Evolutionary conservation across 2,113 vertebrate genomes (phyloP).

Genomic region (Arvicanthis niloticus): DNA sequence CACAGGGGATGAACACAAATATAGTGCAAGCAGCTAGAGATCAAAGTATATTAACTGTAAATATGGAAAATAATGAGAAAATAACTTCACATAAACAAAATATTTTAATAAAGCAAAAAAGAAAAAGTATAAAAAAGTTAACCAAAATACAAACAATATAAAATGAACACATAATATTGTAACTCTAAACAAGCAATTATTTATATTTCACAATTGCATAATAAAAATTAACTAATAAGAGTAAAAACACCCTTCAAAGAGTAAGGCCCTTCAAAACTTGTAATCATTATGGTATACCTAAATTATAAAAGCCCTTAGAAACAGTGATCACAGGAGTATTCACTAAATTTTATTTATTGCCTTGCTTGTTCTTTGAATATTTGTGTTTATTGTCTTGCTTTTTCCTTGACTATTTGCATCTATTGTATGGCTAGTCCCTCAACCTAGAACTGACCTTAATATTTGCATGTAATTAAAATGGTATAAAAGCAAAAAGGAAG

Average conservation of each 20-base stretch:
- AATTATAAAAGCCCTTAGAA: neutral
- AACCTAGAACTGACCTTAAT: too few relatives aligned
- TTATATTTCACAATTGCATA: neutral
- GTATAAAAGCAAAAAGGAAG: too few relatives aligned
- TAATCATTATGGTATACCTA: neutral
- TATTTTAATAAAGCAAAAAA: neutral
- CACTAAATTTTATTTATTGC: too few relatives aligned
- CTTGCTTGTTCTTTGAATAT: too few relatives aligned
- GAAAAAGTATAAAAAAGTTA: neutral
- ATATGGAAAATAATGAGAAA: neutral
- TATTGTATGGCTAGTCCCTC: too few relatives aligned
- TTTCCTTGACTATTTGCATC: too few relatives aligned
- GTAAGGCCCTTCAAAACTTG: neutral
- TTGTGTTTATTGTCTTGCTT: too few relatives aligned
- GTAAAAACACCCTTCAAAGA: neutral
- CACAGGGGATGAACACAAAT: fast-evolving
- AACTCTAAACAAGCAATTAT: neutral
- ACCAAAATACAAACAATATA: neutral
- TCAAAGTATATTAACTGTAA: neutral
- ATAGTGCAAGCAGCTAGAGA: neutral
- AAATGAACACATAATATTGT: neutral
- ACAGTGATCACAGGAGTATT: too few relatives aligned
- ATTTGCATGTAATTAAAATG: too few relatives aligned
- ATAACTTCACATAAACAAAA: neutral
- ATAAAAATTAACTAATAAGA: neutral